A percentile compares a stretch with the other conserved stretches of the same genome.
phyloP scores from a whole-genome alignment of 2,113 vertebrate species.

The Hemiscyllium ocellatum region DNA sequence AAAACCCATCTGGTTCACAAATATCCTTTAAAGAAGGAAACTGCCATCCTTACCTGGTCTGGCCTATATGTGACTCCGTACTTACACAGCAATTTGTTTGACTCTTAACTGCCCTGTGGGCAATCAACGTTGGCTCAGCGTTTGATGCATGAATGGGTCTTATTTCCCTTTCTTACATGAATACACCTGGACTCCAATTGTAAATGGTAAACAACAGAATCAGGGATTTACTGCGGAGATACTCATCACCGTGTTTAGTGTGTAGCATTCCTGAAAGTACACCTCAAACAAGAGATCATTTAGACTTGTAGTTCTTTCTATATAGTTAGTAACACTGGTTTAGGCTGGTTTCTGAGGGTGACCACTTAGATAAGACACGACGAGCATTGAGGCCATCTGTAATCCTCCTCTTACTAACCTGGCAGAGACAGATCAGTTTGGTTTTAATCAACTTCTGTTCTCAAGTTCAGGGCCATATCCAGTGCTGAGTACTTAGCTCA shows the following conservation, averaged over 20 bases:
- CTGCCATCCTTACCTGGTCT: too few species aligned
- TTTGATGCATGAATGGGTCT: not conserved
- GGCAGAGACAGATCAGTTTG: not conserved
- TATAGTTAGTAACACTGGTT: not conserved
- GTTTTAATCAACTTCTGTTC: not conserved
- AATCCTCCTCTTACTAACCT: not conserved
- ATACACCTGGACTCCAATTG: not conserved
- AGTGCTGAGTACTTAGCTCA: not conserved
- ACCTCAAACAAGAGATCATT: not conserved
- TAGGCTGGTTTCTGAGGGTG: not conserved
- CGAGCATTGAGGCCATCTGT: not conserved
- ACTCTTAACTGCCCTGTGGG: too few species aligned
- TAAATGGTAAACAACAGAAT: not conserved
- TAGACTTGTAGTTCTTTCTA: not conserved
- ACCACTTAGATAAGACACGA: not conserved
- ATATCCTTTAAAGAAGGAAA: too few species aligned
- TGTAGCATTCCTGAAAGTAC: not conserved
- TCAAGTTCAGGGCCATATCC: not conserved
- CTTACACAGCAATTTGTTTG: too few species aligned
- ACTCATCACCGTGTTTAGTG: not conserved
- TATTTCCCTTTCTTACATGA: not conserved
- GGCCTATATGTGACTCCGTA: too few species aligned
- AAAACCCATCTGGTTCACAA: too few species aligned
- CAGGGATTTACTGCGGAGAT: not conserved
- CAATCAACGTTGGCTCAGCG: too few species aligned